Conservation (phyloP, 2,888 invertebrate genomes). For the Andricus curvator region DNA sequence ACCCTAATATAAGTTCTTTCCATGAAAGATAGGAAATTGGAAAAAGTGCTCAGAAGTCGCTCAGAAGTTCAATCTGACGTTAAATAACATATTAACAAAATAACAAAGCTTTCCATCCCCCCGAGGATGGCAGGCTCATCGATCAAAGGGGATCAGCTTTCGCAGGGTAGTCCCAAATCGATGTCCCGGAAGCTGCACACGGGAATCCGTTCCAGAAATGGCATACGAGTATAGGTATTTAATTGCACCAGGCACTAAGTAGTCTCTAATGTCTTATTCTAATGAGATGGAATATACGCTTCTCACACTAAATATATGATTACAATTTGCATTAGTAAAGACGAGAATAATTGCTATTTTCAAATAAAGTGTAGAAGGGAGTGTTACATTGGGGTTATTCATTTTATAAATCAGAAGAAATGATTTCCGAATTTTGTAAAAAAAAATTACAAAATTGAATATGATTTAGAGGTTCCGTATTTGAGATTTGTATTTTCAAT, state of each 20-base stretch:
- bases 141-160: conserved; percentile 65
- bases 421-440: too few relatives aligned
- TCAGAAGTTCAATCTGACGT: conserved; percentile 54
- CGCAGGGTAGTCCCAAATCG: conserved; percentile 52
- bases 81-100: conserved; percentile 58
- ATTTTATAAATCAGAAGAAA: too few relatives aligned
- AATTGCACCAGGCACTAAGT: conserved; percentile 67
- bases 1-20: neutral
- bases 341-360: neutral
- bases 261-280: conserved; percentile 72
- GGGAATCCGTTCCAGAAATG: conserved; percentile 56
- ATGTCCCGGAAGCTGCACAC: conserved; percentile 46
- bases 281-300: conserved; percentile 66
- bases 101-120: conserved; percentile 46
- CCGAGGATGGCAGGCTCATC: conserved; percentile 62
- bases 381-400: too few relatives aligned
- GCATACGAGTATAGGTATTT: conserved; percentile 64
- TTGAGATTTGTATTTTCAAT: too few relatives aligned
- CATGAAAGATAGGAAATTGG: neutral
- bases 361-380: neutral
- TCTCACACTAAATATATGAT: conserved; percentile 17
- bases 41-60: conserved; percentile 32
- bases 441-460: too few relatives aligned
- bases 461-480: too few relatives aligned
- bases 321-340: conserved; percentile 17